Conservation (phyloP, 2,888 invertebrate species). For the Mesorhabditis sp. region DNA sequence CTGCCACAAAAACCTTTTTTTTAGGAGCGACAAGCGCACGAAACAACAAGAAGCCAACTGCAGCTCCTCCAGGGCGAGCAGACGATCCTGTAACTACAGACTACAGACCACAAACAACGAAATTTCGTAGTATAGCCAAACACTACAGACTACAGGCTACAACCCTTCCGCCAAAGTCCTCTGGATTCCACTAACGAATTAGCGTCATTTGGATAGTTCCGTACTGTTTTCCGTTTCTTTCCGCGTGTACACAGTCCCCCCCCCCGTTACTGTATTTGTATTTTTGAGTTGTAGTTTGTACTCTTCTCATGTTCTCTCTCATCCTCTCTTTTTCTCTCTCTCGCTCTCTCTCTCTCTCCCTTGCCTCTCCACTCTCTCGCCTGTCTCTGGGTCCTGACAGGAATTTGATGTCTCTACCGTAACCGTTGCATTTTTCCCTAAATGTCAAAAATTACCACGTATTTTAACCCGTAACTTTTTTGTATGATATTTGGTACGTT, state of each 20-base stretch:
- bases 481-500: too few species aligned
- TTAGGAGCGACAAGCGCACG: conserved; percentile 35
- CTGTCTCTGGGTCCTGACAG: neutral
- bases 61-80: conserved; percentile 12
- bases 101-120: too few species aligned
- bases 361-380: conserved; percentile 4
- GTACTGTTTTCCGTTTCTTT: conserved; percentile 15
- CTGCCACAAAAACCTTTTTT: conserved; percentile 1
- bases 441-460: too few species aligned
- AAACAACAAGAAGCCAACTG: conserved; percentile 33
- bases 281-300: conserved; percentile 7
- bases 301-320: conserved; percentile 10
- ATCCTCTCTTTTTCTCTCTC: conserved; percentile 6
- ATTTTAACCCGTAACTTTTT: too few species aligned
- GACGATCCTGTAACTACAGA: too few species aligned
- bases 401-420: too few species aligned
- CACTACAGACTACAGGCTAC: too few species aligned
- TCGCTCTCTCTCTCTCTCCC: conserved; percentile 7
- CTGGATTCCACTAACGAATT: too few species aligned
- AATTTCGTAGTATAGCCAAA: too few species aligned
- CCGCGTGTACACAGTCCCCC: conserved; percentile 13
- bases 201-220: neutral
- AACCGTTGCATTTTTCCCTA: too few species aligned
- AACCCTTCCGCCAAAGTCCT: too few species aligned
- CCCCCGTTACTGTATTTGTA: conserved; percentile 8